phyloP scores from a whole-genome alignment of 2,113 vertebrate genomes.

The Gymnorhina tibicen region DNA sequence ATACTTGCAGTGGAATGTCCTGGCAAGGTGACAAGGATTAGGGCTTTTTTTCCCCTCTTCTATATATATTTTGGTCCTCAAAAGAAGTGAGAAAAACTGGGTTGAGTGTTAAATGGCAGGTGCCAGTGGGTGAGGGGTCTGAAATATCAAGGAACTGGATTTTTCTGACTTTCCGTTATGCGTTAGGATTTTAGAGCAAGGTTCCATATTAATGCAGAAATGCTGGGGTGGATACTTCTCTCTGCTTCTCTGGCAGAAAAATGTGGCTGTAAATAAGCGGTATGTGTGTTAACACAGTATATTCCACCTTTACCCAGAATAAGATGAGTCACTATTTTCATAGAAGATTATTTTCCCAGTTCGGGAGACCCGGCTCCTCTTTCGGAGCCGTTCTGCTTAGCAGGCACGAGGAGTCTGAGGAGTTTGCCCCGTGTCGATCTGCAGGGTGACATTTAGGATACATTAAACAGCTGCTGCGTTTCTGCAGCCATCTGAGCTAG shows the following conservation, averaged over 20 bases:
- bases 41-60: not conserved
- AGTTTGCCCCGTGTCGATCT: not conserved
- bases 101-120: not conserved
- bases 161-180: not conserved
- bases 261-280: not conserved
- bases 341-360: not conserved
- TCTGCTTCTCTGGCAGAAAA: not conserved
- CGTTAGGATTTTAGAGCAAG: not conserved
- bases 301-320: not conserved
- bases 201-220: not conserved
- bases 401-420: not conserved
- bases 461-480: not conserved
- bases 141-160: not conserved
- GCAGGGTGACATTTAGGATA: not conserved
- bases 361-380: not conserved
- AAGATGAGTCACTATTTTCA: not conserved
- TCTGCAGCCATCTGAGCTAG: not conserved
- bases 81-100: not conserved
- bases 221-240: not conserved
- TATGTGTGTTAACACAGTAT: not conserved
- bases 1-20: slow-evolving; percentile 54
- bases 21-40: slow-evolving; percentile 37
- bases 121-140: not conserved
- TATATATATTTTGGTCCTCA: not conserved
- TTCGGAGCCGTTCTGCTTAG: rapidly evolving